Evolutionary conservation across 2,888 invertebrate genomes (phyloP).

Genomic region (Eristalis arbustorum): DNA sequence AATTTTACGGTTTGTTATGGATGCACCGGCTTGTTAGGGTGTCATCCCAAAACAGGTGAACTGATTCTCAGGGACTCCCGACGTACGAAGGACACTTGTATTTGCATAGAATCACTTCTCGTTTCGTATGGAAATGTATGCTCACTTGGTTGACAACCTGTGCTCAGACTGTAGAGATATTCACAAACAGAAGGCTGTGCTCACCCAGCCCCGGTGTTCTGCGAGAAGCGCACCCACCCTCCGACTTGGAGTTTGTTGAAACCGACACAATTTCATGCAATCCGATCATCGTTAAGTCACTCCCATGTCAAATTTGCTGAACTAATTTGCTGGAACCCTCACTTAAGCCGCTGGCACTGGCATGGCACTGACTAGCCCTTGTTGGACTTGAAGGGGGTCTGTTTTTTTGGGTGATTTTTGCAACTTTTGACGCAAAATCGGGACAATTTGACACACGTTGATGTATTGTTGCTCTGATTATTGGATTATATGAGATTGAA

Average conservation of each 20-base stretch:
- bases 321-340: constrained; percentile 58
- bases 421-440: constrained; percentile 29
- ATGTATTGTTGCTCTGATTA: constrained; percentile 26
- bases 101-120: constrained; percentile 8
- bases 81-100: constrained; percentile 19
- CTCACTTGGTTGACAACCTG: background rate
- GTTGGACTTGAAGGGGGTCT: background rate
- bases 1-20: constrained; percentile 66
- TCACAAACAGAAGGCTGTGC: background rate
- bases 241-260: background rate
- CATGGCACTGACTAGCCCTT: background rate
- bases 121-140: background rate
- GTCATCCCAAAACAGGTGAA: constrained; percentile 63
- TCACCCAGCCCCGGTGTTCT: background rate
- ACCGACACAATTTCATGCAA: constrained; percentile 54
- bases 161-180: background rate
- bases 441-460: constrained; percentile 33
- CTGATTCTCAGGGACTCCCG: constrained; percentile 27
- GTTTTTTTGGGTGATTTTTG: constrained; percentile 31
- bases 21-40: constrained; percentile 68
- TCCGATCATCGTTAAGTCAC: constrained; percentile 66
- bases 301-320: constrained; percentile 66
- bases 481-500: background rate
- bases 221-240: background rate
- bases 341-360: background rate